These are phyloP conservation scores for Trachymyrmex cornetzi DNA, from an alignment of 1,140 invertebrate genomes.

Conservation along the genomic window DNA sequence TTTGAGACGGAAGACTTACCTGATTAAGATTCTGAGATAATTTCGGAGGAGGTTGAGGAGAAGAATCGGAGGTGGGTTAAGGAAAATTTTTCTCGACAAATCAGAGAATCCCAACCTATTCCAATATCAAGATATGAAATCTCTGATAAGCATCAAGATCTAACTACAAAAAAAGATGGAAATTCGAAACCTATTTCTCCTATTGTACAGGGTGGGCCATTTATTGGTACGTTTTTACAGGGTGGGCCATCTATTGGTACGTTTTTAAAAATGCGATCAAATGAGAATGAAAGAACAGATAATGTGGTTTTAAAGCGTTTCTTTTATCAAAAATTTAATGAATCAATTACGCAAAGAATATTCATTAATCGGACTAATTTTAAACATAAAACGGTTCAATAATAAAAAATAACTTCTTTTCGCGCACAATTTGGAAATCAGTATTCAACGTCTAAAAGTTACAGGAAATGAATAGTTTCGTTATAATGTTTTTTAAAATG, in stretches of 20 bases:
- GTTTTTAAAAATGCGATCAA: too few relatives aligned
- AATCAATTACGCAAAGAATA: background rate
- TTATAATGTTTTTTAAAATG: too few relatives aligned
- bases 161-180: constrained; percentile 16
- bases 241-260: too few relatives aligned
- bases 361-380: constrained; percentile 28
- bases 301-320: background rate
- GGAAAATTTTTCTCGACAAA: constrained; percentile 12
- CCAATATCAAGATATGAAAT: constrained; percentile 10
- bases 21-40: constrained; percentile 75
- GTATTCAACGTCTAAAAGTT: too few relatives aligned
- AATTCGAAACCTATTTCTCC: constrained; percentile 1
- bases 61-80: background rate
- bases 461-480: too few relatives aligned
- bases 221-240: too few relatives aligned
- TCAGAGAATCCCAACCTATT: constrained; percentile 31
- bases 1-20: constrained; percentile 65
- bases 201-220: too few relatives aligned
- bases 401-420: too few relatives aligned
- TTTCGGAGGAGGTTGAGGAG: constrained; percentile 49
- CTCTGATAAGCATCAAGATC: constrained; percentile 31
- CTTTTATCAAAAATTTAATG: background rate
- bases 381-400: background rate
- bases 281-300: background rate
- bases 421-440: too few relatives aligned